Conservation (phyloP, 2,888 invertebrate species). For the Nowickia ferox region DNA sequence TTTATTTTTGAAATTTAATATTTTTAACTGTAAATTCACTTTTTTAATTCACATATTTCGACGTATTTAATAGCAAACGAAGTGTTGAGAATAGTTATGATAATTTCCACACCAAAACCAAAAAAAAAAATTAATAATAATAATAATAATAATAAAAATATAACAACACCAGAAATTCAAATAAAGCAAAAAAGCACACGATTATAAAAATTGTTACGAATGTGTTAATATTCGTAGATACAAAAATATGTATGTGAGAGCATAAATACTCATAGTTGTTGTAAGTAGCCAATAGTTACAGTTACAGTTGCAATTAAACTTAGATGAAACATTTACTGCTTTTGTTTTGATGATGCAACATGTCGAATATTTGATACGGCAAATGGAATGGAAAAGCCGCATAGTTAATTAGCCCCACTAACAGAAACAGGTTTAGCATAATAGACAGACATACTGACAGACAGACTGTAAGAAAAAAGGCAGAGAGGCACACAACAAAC, state of each 20-base stretch:
- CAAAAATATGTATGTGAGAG: constrained; percentile 21
- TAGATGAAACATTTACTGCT: constrained; percentile 62
- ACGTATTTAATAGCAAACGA: constrained; percentile 38
- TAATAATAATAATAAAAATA: constrained; percentile 2
- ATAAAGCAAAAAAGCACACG: constrained; percentile 45
- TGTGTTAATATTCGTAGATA: constrained; percentile 24
- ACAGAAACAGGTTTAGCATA: constrained; percentile 58
- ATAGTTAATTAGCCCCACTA: constrained; percentile 68
- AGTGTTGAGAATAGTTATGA: constrained; percentile 62
- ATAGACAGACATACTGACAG: constrained; percentile 27
- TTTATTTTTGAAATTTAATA: constrained; percentile 6
- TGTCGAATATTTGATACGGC: constrained; percentile 74
- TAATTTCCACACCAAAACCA: constrained; percentile 48
- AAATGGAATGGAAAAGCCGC: constrained; percentile 74
- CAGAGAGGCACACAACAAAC: constrained; percentile 13
- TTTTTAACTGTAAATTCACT: constrained; percentile 54
- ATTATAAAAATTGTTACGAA: constrained; percentile 54
- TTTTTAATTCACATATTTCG: constrained; percentile 48
- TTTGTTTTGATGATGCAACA: constrained; percentile 69
- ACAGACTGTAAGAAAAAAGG: neutral
- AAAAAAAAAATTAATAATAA: neutral
- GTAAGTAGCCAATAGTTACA: constrained; percentile 42
- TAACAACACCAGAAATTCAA: constrained; percentile 56
- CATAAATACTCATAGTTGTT: constrained; percentile 26
- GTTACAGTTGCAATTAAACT: constrained; percentile 59